These are phyloP conservation scores for Barypeithes pellucidus DNA, from an alignment of 2,888 invertebrate genomes.

Conservation along the genomic window DNA sequence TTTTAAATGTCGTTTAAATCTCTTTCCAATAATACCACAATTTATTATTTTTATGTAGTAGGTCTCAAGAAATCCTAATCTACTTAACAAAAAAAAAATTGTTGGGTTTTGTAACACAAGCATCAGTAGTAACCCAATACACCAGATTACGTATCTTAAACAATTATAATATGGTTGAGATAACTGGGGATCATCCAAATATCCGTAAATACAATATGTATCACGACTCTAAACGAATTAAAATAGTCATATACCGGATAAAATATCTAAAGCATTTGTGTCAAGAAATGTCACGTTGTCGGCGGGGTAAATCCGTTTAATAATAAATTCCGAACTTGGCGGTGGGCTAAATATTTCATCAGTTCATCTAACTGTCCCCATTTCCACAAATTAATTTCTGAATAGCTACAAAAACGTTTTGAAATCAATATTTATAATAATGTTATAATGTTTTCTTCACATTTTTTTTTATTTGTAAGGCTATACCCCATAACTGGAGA, in stretches of 20 bases:
- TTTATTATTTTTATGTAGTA: too few species aligned
- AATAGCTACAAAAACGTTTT: constrained; percentile 5
- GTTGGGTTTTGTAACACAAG: too few species aligned
- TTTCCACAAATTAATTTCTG: constrained; percentile 7
- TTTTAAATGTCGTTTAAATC: too few species aligned
- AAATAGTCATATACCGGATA: neutral
- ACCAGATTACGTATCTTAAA: neutral
- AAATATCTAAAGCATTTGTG: neutral
- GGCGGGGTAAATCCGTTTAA: neutral
- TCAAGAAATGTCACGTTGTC: constrained; percentile 3
- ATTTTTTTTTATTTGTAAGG: too few species aligned
- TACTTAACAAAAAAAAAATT: too few species aligned
- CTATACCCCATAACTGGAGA: too few species aligned
- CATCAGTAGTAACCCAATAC: too few species aligned
- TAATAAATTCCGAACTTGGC: constrained; percentile 12
- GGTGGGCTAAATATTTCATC: constrained; percentile 4
- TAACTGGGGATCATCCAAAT: neutral
- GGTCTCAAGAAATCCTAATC: too few species aligned
- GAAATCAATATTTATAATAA: neutral
- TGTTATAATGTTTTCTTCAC: neutral
- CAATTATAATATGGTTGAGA: too few species aligned
- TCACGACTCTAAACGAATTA: neutral
- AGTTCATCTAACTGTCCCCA: constrained; percentile 7
- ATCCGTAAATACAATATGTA: neutral
- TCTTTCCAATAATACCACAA: too few species aligned